These are phyloP conservation scores for Pimephales promelas DNA, from an alignment of 2,113 vertebrate genomes.

Conservation along the genomic window DNA sequence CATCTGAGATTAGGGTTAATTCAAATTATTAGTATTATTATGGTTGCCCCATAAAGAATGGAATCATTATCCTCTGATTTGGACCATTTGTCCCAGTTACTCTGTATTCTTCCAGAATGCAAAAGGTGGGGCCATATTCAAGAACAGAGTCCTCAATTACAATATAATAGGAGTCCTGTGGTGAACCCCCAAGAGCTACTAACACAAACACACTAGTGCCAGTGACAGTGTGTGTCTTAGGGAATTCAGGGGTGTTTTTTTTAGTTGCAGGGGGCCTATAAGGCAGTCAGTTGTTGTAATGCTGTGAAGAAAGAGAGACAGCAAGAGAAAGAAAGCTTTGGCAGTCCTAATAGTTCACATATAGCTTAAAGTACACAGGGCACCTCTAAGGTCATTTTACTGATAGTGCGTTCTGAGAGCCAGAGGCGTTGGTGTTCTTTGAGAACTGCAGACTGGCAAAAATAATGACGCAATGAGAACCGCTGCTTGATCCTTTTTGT, in stretches of 20 bases:
- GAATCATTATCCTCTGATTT: neutral
- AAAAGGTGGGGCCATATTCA: constrained; percentile 53
- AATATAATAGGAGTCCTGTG: constrained; percentile 58
- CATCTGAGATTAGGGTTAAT: neutral
- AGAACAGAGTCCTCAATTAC: constrained; percentile 62
- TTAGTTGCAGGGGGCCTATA: constrained; percentile 43
- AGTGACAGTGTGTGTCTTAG: constrained; percentile 47
- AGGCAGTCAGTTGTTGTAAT: constrained; percentile 28
- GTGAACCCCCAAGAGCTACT: constrained; percentile 52
- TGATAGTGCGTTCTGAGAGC: constrained; percentile 19
- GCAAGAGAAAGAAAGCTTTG: constrained; percentile 9
- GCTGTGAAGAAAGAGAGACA: neutral
- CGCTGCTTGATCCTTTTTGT: neutral
- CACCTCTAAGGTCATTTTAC: constrained; percentile 15
- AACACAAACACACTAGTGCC: constrained; percentile 55
- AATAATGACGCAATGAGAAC: constrained; percentile 17
- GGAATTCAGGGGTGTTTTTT: constrained; percentile 50
- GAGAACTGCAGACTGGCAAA: constrained; percentile 33
- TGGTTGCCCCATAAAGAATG: neutral
- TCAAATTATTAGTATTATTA: neutral
- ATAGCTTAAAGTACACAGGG: neutral
- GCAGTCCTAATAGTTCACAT: neutral
- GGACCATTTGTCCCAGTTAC: constrained; percentile 48
- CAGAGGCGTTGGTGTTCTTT: constrained; percentile 35
- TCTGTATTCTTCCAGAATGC: constrained; percentile 29